Conservation (phyloP, 2,888 invertebrate genomes). For the Altica lythri region DNA sequence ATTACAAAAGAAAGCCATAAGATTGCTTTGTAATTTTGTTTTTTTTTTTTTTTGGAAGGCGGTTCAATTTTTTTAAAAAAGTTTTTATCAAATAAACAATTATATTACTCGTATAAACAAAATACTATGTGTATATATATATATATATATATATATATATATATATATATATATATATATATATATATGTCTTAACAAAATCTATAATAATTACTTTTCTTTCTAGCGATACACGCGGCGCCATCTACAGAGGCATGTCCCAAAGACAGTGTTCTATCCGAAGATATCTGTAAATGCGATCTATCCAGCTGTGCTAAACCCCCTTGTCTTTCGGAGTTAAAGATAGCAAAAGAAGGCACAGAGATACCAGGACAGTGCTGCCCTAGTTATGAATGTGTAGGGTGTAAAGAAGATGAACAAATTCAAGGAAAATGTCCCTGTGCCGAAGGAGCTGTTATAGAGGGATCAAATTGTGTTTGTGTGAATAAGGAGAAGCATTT, state of each 20-base stretch:
- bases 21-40: no score
- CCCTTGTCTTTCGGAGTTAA: conserved; percentile 42
- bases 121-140: no score
- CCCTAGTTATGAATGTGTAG: conserved; percentile 49
- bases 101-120: no score
- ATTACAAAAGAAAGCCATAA: no score
- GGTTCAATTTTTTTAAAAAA: no score
- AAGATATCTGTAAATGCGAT: conserved; percentile 48
- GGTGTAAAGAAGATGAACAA: conserved; percentile 45
- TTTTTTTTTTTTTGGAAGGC: no score
- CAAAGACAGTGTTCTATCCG: conserved; percentile 44
- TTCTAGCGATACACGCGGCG: conserved; percentile 41
- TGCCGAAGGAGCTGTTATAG: conserved; percentile 46
- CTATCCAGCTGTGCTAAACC: conserved; percentile 45
- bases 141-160: no score
- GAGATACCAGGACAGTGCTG: conserved; percentile 49
- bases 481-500: conserved; percentile 45
- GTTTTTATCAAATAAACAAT: no score
- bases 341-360: conserved; percentile 40
- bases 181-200: no score
- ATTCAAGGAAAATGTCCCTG: conserved; percentile 49
- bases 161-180: no score
- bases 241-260: conserved; percentile 49
- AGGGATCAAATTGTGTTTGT: conserved; percentile 47
- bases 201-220: no score